Evolutionary conservation across 1,140 invertebrate genomes (phyloP).

Genomic region (Macrobrachium nipponense): DNA sequence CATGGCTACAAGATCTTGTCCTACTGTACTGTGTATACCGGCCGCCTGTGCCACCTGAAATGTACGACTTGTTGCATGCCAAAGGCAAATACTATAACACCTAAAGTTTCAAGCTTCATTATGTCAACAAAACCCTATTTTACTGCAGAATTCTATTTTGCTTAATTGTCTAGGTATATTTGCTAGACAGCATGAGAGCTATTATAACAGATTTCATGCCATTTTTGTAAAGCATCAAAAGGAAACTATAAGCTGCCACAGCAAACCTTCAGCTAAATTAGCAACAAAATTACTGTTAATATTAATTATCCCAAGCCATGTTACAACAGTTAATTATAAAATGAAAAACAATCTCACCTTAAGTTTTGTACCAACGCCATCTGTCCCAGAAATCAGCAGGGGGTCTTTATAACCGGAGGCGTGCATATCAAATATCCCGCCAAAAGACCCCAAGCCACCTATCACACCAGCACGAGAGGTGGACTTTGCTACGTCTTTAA

Average conservation of each 20-base stretch:
- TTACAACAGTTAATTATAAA: too few relatives aligned
- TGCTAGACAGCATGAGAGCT: too few relatives aligned
- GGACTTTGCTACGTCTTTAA: constrained; percentile 78
- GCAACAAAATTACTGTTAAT: too few relatives aligned
- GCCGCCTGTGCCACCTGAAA: constrained; percentile 84
- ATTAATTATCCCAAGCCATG: too few relatives aligned
- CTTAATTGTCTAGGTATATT: too few relatives aligned
- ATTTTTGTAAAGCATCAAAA: too few relatives aligned
- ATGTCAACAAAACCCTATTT: too few relatives aligned
- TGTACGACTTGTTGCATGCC: not conserved
- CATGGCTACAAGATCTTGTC: constrained; percentile 97
- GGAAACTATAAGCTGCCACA: too few relatives aligned
- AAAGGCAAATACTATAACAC: too few relatives aligned
- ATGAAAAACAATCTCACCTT: constrained; percentile 76
- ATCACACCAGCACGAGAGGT: constrained; percentile 77
- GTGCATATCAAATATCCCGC: constrained; percentile 88
- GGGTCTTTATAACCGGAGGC: constrained; percentile 79
- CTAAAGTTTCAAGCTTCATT: not conserved
- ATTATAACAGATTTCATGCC: too few relatives aligned
- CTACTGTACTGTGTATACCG: constrained; percentile 85
- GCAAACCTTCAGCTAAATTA: too few relatives aligned
- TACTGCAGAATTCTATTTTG: too few relatives aligned
- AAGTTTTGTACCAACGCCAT: constrained; percentile 96
- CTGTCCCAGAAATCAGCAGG: constrained; percentile 91
- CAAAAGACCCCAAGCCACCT: constrained; percentile 90